Evolutionary conservation across 2,888 invertebrate genomes (phyloP), one percentile per base, ranked within the genome.

Genomic region (Mechanitis messenoides): DNA sequence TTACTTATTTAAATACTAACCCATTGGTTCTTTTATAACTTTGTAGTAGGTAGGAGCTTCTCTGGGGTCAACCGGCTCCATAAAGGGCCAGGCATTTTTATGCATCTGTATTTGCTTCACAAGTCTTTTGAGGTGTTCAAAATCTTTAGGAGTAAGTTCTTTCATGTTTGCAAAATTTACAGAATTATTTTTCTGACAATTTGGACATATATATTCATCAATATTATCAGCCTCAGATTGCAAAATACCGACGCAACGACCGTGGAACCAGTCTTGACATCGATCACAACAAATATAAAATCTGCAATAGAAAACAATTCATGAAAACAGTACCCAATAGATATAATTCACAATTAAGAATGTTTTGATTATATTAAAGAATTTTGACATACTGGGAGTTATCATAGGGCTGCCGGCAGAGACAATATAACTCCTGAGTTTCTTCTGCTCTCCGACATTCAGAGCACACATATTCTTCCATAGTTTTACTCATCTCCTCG

Each of bases 201-300:
- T 95, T 0, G 99, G 99, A 90, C 99, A 99, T 70, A 97, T 94
- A 78, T 99, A 99, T 74, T 97, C 97, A 76, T 98, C 98, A 71
- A 98, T 97, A 73, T 95, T 95, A 78, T 98, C 97, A 33, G 97
- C 98, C 81, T 97, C 97, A 3, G 96, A 96, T 77, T 97, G 97
- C 57, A 97, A 87, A 75, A 98, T 96, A 47, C 98, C 98, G 54
- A 99, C 98, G 85, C 99, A 99, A 62, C 96, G 93, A 6, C 98
- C 98, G 84, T 99, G 99, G 91, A 98, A 99, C 99, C 99, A 99
- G 85, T 98, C 98, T 84, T 98, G 97, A 85, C 99, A 99, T 68
- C 95, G 94, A 90, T 99, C 99, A 84, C 99, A 99, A 80, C 98
- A 98, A 77, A 99, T 98, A 85, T 99, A 99, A 92, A 99, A 99